Conservation (phyloP, 2,888 invertebrate genomes). For the Cantharis lateralis region DNA sequence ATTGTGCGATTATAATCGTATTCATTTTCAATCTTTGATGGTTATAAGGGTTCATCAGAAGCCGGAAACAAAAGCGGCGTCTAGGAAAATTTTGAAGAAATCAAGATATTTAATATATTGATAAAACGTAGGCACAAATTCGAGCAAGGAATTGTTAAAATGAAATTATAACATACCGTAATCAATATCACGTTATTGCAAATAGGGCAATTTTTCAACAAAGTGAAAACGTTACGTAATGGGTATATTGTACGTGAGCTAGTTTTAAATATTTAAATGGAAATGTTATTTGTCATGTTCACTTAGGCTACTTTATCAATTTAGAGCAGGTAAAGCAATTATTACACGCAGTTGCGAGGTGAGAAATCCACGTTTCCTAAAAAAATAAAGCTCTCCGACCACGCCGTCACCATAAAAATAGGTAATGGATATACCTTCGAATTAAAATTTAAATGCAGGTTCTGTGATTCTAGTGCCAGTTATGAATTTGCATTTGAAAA, state of each 20-base stretch:
- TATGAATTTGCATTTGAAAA: neutral
- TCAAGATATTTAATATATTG: neutral
- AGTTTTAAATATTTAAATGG: neutral
- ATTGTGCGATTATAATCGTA: neutral
- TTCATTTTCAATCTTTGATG: neutral
- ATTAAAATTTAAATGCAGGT: neutral
- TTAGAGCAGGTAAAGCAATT: neutral
- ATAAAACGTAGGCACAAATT: neutral
- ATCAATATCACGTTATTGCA: neutral
- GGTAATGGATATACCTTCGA: neutral
- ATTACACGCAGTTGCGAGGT: neutral
- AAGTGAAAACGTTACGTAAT: neutral
- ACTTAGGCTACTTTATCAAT: neutral
- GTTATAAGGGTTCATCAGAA: neutral
- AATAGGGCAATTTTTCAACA: neutral
- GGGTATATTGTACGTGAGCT: neutral
- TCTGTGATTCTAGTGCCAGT: neutral
- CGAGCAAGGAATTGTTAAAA: neutral
- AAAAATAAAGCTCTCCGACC: neutral
- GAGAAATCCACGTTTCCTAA: neutral
- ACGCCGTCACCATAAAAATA: neutral
- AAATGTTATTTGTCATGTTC: neutral
- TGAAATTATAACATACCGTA: neutral
- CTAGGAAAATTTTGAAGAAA: neutral
- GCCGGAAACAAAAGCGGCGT: neutral